Base-by-base conservation (phyloP, 1,140 invertebrate species). In the Pygmarrhopalites habei region DNA sequence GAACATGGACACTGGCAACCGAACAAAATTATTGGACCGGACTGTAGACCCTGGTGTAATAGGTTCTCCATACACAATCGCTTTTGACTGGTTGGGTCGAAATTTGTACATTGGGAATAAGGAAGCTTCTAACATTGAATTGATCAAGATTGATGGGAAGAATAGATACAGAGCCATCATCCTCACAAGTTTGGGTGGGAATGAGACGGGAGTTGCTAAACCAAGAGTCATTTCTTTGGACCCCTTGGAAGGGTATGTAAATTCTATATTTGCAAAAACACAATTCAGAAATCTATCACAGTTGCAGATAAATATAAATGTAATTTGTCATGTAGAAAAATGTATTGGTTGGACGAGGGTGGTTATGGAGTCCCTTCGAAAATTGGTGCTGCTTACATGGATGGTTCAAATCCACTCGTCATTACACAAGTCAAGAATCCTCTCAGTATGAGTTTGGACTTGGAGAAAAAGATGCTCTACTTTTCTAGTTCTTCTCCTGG, bases 321-420 rank as follows among this genome's bases (percentile, higher is more conserved):
- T n/a, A n/a, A n/a, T n/a, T n/a, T n/a, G n/a, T n/a, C 29, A 47
- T 47, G 57, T 58, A 86, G 86, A 44, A 87, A 87, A 79, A 75
- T 97, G 7, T 97, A 93, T 77, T 99, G 95, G 95, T 83, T 95
- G 2, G 96, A 99, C 74, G 89, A 92, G 67, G 96, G 95, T 5
- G 91, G 90, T 7, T 21, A 46, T 21, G 66, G 66, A 30, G 89
- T 98, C 0, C 87, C 89, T 0, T 81, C 86, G 1, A 99, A 98
- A 76, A 86, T 99, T 26, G 94, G 85, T 0, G 83, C 86, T 69
- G 92, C 92, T 0, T 89, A 93, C 71, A 95, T 99, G 92, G 93
- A 96, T 73, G 96, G 96, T 0, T 82, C 82, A 0, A 83, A 89
- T 67, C 80, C 92, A 0, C 76, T 83, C 0, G 81, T 92, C 5